Conservation (phyloP, 2,113 vertebrate genomes). For the Pomatorhinus ruficollis region DNA sequence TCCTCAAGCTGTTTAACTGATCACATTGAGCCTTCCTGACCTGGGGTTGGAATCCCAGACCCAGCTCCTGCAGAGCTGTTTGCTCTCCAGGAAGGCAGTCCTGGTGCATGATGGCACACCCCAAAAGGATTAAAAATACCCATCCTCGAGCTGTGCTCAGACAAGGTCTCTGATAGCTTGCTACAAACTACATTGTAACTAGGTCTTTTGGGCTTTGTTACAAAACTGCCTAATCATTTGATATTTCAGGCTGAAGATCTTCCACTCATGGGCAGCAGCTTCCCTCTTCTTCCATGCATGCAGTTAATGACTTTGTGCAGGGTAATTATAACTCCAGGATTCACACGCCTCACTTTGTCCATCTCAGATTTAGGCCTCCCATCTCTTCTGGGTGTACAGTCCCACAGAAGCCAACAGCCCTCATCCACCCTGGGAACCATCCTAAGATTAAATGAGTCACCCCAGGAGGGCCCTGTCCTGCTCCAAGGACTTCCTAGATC, state of each 20-base stretch:
- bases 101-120: not conserved
- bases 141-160: not conserved
- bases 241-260: not conserved
- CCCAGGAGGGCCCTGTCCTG: not conserved
- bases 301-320: not conserved
- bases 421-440: not conserved
- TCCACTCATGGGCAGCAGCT: not conserved
- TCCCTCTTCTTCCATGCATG: not conserved
- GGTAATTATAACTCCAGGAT: not conserved
- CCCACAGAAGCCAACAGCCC: not conserved
- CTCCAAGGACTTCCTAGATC: not conserved
- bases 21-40: not conserved
- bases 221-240: not conserved
- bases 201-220: not conserved
- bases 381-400: not conserved
- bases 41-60: not conserved
- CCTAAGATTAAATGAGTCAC: not conserved
- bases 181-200: too few relatives aligned
- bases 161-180: not conserved
- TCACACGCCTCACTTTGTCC: not conserved
- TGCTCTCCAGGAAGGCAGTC: not conserved
- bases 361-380: not conserved
- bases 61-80: not conserved
- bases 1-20: not conserved
- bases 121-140: not conserved